These are phyloP conservation scores for Micromesistius poutassou DNA, from an alignment of 2,797 vertebrate species.

Conservation along the genomic window DNA sequence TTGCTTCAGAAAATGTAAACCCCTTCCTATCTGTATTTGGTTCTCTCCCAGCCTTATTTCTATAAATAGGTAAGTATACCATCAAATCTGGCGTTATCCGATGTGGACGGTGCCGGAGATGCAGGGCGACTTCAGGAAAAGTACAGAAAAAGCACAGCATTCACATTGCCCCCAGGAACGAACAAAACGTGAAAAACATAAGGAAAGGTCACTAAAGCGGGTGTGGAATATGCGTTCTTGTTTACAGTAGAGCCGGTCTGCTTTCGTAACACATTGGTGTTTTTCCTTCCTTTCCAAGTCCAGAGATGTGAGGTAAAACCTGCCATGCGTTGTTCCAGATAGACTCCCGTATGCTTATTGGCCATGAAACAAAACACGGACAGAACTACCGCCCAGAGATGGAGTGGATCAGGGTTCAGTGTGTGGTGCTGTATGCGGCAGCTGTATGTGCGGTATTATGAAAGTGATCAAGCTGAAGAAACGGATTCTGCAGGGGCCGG, in stretches of 20 bases:
- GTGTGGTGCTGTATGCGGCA: conserved; percentile 38
- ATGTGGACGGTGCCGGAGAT: background rate
- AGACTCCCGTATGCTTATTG: conserved; percentile 15
- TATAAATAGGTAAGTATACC: too few species aligned
- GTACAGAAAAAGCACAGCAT: background rate
- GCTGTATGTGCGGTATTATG: conserved; percentile 23
- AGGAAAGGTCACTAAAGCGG: background rate
- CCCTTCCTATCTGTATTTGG: conserved; percentile 25
- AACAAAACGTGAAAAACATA: conserved; percentile 2
- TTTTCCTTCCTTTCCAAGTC: conserved; percentile 7
- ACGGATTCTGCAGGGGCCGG: background rate
- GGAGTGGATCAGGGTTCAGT: conserved; percentile 20
- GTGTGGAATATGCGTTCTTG: background rate
- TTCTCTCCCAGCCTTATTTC: conserved; percentile 20
- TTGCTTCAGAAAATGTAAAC: conserved; percentile 35
- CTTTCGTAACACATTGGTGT: conserved; percentile 13
- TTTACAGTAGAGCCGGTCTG: conserved; percentile 9
- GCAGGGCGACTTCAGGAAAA: background rate
- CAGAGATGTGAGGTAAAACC: conserved; percentile 57
- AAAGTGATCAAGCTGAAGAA: conserved; percentile 25
- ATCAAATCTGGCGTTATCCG: background rate
- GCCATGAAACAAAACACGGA: conserved; percentile 8
- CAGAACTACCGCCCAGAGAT: background rate
- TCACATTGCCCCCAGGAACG: background rate
- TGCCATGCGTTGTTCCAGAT: conserved; percentile 18